Evolutionary conservation across 2,113 vertebrate genomes (phyloP).

Genomic region (Vulpes ferrilata): DNA sequence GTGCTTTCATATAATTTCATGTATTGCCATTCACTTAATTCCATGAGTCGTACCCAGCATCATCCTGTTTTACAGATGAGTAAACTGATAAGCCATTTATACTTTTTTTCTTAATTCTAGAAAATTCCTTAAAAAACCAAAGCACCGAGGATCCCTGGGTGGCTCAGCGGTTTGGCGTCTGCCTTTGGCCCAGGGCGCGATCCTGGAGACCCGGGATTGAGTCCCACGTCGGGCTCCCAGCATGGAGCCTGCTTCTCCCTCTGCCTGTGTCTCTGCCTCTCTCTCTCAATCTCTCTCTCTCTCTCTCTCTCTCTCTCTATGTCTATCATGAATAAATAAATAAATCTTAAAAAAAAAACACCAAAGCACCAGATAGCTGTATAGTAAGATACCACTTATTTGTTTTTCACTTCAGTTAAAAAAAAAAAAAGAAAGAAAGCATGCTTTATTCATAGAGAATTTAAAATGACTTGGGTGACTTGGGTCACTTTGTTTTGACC

Average conservation of each 20-base stretch:
- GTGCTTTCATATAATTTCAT: background rate
- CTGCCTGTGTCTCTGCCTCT: no score
- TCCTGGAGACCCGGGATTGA: no score
- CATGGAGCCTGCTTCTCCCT: no score
- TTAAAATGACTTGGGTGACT: background rate
- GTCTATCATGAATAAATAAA: no score
- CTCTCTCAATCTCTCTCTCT: no score
- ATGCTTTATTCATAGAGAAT: background rate
- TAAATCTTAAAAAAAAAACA: no score
- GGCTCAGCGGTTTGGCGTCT: no score
- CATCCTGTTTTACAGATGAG: conserved; percentile 27
- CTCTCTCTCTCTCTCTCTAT: no score
- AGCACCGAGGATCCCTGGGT: no score
- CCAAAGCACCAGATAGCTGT: background rate
- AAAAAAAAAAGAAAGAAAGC: background rate
- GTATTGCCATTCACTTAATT: background rate
- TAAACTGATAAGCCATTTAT: background rate
- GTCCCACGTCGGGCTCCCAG: no score
- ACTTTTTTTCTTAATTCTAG: background rate
- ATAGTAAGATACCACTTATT: background rate
- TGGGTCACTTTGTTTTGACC: background rate
- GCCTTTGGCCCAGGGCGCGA: no score
- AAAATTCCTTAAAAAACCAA: background rate
- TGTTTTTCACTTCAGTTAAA: background rate
- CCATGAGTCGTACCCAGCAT: background rate